A percentile compares a stretch with the other conserved stretches of the same genome.
These are phyloP conservation scores for Mionectes olivaceus DNA, from an alignment of 2,797 vertebrate species.

Conservation along the genomic window DNA sequence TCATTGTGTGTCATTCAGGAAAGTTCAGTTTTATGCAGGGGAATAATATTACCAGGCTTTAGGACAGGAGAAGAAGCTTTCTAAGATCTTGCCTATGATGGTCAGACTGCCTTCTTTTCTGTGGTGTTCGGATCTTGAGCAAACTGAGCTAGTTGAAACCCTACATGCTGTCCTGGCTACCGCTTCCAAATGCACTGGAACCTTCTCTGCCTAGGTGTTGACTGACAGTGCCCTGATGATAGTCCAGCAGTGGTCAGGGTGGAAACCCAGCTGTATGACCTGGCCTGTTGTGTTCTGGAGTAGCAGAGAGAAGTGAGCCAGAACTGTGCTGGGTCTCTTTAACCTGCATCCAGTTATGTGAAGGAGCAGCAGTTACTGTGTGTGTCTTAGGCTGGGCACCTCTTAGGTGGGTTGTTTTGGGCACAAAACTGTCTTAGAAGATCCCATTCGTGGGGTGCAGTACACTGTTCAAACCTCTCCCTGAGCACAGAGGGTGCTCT, in stretches of 20 bases:
- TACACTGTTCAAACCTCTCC: background rate
- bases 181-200: background rate
- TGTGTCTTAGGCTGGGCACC: background rate
- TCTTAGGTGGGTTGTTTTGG: background rate
- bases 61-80: background rate
- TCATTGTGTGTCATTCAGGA: background rate
- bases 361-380: background rate
- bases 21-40: background rate
- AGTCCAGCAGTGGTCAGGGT: background rate
- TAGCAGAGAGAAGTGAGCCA: background rate
- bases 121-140: background rate
- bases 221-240: background rate
- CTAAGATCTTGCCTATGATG: background rate
- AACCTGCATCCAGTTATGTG: background rate
- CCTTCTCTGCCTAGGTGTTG: background rate
- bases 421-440: background rate
- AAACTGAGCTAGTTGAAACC: background rate
- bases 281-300: background rate
- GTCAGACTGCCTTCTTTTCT: background rate
- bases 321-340: background rate
- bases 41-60: background rate
- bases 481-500: background rate
- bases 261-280: background rate
- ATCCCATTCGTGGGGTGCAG: background rate
- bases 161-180: background rate